Evolutionary conservation across 2,113 vertebrate genomes (phyloP).

Genomic region (Lepus americanus): DNA sequence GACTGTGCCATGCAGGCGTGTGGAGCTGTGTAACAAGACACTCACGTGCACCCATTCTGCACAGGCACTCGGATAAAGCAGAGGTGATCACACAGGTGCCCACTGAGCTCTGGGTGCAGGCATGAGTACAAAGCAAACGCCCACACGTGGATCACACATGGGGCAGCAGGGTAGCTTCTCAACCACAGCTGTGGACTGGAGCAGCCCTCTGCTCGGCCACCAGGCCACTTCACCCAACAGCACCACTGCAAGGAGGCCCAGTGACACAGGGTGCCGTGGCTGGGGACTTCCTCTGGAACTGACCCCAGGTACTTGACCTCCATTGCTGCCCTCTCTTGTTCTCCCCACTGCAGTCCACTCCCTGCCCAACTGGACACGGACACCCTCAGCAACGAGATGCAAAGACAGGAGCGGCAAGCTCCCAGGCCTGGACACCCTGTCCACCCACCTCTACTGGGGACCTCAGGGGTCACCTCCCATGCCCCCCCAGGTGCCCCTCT

Average conservation of each 20-base stretch:
- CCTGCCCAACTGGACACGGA: neutral
- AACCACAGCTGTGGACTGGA: neutral
- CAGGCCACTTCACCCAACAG: neutral
- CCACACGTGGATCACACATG: neutral
- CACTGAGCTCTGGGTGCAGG: neutral
- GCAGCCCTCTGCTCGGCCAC: neutral
- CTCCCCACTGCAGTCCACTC: neutral
- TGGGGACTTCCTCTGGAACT: neutral
- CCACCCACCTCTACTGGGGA: neutral
- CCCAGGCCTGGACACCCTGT: neutral
- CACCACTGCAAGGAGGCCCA: neutral
- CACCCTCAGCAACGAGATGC: neutral
- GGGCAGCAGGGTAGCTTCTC: neutral
- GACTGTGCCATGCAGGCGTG: rapidly evolving
- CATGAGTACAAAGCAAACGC: neutral
- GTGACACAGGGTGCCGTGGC: neutral
- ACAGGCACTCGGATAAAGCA: neutral
- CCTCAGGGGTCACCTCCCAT: neutral
- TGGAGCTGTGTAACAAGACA: too few species aligned
- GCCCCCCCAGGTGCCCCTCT: neutral
- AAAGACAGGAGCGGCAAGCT: neutral
- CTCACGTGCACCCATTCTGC: neutral
- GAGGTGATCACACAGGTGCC: neutral
- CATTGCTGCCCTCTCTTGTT: neutral
- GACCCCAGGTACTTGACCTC: neutral